A percentile compares a stretch with the other conserved stretches of the same genome.
Conservation (phyloP, 2,797 vertebrate genomes). For the Melanotaenia boesemani region DNA sequence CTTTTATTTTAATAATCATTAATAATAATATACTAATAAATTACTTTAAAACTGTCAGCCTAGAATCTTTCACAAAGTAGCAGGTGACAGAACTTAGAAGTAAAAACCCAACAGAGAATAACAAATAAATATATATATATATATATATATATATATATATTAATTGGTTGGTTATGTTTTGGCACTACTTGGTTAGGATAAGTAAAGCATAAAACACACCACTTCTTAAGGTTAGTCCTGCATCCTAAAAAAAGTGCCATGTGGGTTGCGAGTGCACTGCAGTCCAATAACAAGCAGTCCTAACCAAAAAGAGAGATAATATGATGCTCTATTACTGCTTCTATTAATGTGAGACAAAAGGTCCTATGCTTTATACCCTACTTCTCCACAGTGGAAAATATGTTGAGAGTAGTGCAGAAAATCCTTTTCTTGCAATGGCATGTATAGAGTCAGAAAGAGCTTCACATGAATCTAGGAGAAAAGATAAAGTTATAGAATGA, state of each 20-base stretch:
- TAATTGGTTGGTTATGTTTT: too few relatives aligned
- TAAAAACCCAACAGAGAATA: too few relatives aligned
- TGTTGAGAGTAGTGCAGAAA: constrained; percentile 12
- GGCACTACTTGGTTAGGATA: too few relatives aligned
- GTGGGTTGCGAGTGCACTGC: not conserved
- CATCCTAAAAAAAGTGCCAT: not conserved
- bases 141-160: too few relatives aligned
- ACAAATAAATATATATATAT: too few relatives aligned
- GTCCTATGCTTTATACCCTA: not conserved
- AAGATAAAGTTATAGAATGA: constrained; percentile 40
- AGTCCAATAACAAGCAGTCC: not conserved
- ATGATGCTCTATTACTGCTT: not conserved
- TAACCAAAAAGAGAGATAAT: not conserved
- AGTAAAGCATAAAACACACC: too few relatives aligned
- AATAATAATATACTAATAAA: too few relatives aligned
- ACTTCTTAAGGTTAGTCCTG: not conserved
- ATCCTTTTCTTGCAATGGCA: constrained; percentile 18
- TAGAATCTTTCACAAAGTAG: too few relatives aligned
- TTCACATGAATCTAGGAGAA: constrained; percentile 31
- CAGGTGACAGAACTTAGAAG: too few relatives aligned
- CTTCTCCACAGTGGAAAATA: constrained; percentile 22
- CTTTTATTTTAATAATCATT: too few relatives aligned
- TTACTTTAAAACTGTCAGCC: too few relatives aligned
- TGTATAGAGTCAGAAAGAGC: constrained; percentile 35
- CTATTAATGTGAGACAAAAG: constrained; percentile 22